Conservation (phyloP, 2,797 vertebrate genomes). For the Poecilia velifera region DNA sequence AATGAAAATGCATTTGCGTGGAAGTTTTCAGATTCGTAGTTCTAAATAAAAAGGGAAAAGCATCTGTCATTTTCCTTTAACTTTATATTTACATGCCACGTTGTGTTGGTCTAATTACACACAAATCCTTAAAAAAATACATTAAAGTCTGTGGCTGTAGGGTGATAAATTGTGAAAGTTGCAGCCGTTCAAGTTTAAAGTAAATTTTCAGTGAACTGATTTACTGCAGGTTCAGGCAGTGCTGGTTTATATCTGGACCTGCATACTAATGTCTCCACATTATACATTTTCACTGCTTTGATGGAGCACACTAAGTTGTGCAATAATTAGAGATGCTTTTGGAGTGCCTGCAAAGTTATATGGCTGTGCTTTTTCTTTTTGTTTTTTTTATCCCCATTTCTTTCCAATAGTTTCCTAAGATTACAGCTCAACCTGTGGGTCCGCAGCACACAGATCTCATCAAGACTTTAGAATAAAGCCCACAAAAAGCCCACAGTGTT, state of each 20-base stretch:
- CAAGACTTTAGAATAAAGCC: conserved; percentile 52
- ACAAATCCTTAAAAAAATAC: not conserved
- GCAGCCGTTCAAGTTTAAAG: not conserved
- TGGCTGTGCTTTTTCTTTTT: conserved; percentile 26
- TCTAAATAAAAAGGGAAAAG: not conserved
- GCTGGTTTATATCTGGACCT: not conserved
- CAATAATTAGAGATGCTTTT: conserved; percentile 42
- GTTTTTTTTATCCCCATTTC: not conserved
- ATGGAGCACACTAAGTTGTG: conserved; percentile 38
- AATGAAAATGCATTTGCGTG: not conserved
- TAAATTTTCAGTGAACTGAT: not conserved
- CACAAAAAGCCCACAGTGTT: conserved; percentile 40
- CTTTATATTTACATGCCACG: not conserved
- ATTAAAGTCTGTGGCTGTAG: not conserved
- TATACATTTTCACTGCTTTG: conserved; percentile 19
- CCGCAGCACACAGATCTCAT: conserved; percentile 58
- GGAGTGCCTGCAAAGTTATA: conserved; percentile 21
- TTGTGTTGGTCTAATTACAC: not conserved
- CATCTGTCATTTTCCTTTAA: not conserved
- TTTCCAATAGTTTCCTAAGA: conserved; percentile 20
- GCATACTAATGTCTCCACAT: not conserved
- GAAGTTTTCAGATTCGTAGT: not conserved
- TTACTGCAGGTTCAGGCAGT: not conserved
- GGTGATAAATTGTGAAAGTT: not conserved
- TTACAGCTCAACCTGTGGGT: conserved; percentile 50